Evolutionary conservation across 2,113 vertebrate genomes (phyloP), one percentile per base, ranked within the genome.

Genomic region (Ibidorhyncha struthersii): DNA sequence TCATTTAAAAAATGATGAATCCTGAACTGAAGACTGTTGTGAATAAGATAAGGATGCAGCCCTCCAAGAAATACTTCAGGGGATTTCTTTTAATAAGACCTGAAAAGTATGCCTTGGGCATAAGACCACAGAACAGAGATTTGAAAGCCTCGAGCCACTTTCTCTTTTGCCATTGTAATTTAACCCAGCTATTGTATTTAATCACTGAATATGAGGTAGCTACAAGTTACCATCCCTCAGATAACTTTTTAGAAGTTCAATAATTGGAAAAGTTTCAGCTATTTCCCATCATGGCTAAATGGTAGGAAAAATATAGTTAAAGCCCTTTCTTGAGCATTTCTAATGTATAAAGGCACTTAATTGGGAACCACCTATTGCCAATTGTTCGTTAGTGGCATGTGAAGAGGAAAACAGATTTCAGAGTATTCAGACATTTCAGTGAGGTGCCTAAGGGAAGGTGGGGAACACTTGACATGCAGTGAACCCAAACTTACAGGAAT

Each of bases 211-310:
- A 49, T 66, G 72, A 86, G 80, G 43, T 53, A 89, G 29, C 34
- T 94, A 18, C 66, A 74, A 65, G 73, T 89, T 95, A 38, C 63
- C 12, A 40, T 95, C 58, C 55, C 81, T 89, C 50, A 30, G 74
- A 66, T 86, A 91, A 88, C 84, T 79, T 94, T 85, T 80, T 66
- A 70, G 41, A 83, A 93, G 63, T 93, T 91, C 62, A 73, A 8
- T 95, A 91, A 93, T 91, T 91, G 66, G 78, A 91, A 91, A 96
- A 95, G 93, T 93, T 96, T 85, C 59, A 59, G 30, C 27, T 90
- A 34, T 88, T 96, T 77, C 53, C 50, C 41, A 40, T 80, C 59
- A 49, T 65, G 56, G 53, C 41, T 81, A 36, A 71, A 53, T 77
- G 53, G 36, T 5, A 88, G 63, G 56, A 18, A 86, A 87, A 82